phyloP scores from a whole-genome alignment of 2,888 invertebrate genomes.

The Drosophila melanosoma region DNA sequence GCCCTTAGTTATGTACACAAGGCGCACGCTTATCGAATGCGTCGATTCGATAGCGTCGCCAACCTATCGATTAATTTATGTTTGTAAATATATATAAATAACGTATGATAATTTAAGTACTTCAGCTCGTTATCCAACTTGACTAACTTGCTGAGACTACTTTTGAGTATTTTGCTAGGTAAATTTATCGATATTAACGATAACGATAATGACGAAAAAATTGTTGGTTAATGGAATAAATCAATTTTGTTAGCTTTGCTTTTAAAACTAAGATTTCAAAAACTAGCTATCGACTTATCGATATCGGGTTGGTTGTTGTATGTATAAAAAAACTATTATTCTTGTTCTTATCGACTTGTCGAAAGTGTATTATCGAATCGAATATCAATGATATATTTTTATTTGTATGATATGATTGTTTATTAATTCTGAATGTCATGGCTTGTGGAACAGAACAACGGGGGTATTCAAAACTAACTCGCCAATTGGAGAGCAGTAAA shows the following conservation, averaged over 20 bases:
- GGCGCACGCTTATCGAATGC: conserved; percentile 36
- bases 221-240: background rate
- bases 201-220: conserved; percentile 27
- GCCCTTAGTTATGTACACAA: conserved; percentile 69
- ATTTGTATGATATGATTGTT: conserved; percentile 69
- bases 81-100: conserved; percentile 13
- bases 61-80: conserved; percentile 33
- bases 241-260: background rate
- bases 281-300: conserved; percentile 44
- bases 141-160: conserved; percentile 10
- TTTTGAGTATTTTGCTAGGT: background rate
- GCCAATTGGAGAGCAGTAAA: conserved; percentile 2
- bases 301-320: background rate
- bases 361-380: conserved; percentile 9
- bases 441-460: conserved; percentile 14
- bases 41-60: conserved; percentile 25
- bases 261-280: background rate
- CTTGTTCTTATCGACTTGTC: background rate
- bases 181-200: conserved; percentile 24
- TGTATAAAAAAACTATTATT: background rate
- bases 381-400: conserved; percentile 45
- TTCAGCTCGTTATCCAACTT: conserved; percentile 7
- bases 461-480: conserved; percentile 17
- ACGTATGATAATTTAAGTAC: conserved; percentile 13
- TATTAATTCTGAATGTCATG: conserved; percentile 61